Percentiles rank a stretch among this genome's conserved stretches.
phyloP scores from a whole-genome alignment of 2,888 invertebrate genomes.

The Taphrorychus bicolor region DNA sequence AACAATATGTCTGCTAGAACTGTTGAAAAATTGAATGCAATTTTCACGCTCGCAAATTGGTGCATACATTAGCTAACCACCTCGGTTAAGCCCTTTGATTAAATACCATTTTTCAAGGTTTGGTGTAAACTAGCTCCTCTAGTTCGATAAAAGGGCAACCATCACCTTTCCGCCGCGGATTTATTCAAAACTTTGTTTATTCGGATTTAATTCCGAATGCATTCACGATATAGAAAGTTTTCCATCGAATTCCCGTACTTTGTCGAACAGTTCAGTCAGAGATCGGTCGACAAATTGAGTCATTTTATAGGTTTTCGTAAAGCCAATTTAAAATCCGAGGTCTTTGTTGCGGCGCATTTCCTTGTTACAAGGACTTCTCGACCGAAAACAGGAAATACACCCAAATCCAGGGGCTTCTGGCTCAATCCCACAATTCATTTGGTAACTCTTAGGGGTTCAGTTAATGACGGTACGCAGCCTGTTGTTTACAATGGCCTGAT shows the following conservation, averaged over 20 bases:
- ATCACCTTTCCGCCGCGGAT: not conserved
- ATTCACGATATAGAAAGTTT: not conserved
- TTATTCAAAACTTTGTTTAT: not conserved
- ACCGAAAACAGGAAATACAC: constrained; percentile 5
- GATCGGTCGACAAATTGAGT: constrained; percentile 9
- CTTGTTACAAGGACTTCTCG: constrained; percentile 8
- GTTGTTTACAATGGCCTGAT: no score
- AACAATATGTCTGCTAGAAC: not conserved
- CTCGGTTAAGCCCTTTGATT: not conserved
- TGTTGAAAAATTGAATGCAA: not conserved
- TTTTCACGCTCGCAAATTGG: not conserved
- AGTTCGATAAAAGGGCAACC: not conserved
- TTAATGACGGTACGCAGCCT: not conserved
- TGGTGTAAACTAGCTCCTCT: not conserved
- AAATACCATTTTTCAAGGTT: not conserved
- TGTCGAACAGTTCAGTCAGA: not conserved
- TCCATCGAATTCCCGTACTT: not conserved
- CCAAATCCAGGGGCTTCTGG: not conserved
- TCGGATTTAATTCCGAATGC: not conserved
- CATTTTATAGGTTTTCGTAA: constrained; percentile 12
- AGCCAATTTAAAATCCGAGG: constrained; percentile 23
- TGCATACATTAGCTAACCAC: not conserved
- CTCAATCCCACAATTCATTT: constrained; percentile 4
- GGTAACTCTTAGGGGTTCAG: not conserved
- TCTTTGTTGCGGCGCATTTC: constrained; percentile 13